Evolutionary conservation across 2,797 vertebrate genomes (phyloP).

Genomic region (Loriculus beryllinus): DNA sequence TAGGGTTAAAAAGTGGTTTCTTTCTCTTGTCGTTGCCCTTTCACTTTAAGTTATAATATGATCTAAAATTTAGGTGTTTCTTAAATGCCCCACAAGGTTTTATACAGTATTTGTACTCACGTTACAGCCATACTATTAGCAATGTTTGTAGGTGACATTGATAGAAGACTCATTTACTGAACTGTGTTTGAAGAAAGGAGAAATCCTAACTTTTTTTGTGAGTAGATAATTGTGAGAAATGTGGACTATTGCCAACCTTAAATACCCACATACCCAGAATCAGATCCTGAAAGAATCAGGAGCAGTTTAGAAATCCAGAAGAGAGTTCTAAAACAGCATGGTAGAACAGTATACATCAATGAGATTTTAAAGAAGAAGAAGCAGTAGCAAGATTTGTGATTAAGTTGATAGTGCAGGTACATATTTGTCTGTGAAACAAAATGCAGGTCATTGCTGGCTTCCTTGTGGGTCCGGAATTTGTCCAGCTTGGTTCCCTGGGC

Average conservation of each 20-base stretch:
- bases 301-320: neutral
- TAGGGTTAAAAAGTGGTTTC: neutral
- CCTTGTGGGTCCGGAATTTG: neutral
- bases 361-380: neutral
- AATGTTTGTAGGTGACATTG: neutral
- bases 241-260: neutral
- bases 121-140: neutral
- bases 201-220: neutral
- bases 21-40: neutral
- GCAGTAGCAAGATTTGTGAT: neutral
- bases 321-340: neutral
- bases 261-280: neutral
- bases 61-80: neutral
- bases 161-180: neutral
- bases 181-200: neutral
- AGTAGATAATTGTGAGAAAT: neutral
- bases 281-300: neutral
- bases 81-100: neutral
- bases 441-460: neutral
- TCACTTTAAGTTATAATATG: neutral
- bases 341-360: neutral
- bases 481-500: neutral
- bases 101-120: neutral
- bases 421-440: neutral
- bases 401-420: neutral